Conservation (phyloP, 92 coral and sea anemone species). For the Muricea muricata region DNA sequence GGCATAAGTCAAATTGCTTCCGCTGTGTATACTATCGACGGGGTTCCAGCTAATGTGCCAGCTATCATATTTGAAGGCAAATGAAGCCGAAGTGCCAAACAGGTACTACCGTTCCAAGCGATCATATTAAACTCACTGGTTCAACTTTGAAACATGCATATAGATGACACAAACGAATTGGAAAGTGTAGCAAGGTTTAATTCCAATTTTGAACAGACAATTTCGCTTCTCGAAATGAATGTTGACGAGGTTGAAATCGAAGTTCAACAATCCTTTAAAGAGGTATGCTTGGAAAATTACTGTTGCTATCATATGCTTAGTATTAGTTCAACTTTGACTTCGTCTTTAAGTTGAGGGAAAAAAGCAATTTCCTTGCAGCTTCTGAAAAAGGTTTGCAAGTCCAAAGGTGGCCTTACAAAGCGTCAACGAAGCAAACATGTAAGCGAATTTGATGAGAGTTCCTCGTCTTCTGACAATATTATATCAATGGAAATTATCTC, state of each 20-base stretch:
- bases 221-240: not conserved
- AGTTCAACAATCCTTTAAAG: not conserved
- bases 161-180: not conserved
- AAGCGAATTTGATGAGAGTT: not conserved
- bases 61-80: not conserved
- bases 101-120: not conserved
- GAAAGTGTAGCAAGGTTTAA: too few relatives aligned
- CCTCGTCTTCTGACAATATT: not conserved
- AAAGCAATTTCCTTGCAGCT: not conserved
- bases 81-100: not conserved
- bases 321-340: too few relatives aligned
- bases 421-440: too few relatives aligned
- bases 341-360: too few relatives aligned
- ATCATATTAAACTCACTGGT: too few relatives aligned
- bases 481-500: not conserved
- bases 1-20: too few relatives aligned
- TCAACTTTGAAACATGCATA: not conserved
- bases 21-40: not conserved
- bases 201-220: not conserved
- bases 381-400: not conserved
- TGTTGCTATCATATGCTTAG: too few relatives aligned
- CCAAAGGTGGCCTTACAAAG: too few relatives aligned
- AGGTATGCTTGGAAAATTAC: too few relatives aligned
- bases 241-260: not conserved
- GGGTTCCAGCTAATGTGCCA: not conserved